phyloP scores from a whole-genome alignment of 2,797 vertebrate genomes.

The Synaphobranchus kaupii region DNA sequence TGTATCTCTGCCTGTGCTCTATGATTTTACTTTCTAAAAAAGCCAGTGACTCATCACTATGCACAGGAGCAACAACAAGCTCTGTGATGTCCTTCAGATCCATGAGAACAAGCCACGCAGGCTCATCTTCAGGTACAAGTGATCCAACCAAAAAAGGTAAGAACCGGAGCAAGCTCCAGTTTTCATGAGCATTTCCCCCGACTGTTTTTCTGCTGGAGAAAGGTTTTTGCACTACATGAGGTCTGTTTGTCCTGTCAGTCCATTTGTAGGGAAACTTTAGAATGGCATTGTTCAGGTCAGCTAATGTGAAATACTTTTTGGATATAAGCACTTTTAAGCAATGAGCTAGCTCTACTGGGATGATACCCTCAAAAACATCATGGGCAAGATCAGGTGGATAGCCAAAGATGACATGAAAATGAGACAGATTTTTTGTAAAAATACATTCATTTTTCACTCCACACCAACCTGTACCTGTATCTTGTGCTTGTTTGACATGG shows the following conservation, averaged over 20 bases:
- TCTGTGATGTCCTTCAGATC: constrained; percentile 27
- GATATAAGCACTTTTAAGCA: no score
- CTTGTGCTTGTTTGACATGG: constrained; percentile 9
- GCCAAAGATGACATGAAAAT: no score
- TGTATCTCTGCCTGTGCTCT: constrained; percentile 20
- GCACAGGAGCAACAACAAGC: constrained; percentile 23
- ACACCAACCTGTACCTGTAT: neutral
- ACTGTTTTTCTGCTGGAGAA: constrained; percentile 11
- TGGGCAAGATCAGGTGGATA: no score
- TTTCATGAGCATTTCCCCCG: constrained; percentile 36
- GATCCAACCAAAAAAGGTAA: constrained; percentile 43
- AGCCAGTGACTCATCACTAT: constrained; percentile 3
- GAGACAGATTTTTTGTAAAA: constrained; percentile 23
- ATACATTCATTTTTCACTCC: constrained; percentile 24
- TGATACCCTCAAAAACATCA: no score
- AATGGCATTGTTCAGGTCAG: constrained; percentile 16
- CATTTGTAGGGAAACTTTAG: constrained; percentile 26
- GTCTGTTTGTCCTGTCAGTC: no score
- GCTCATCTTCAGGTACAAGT: constrained; percentile 36
- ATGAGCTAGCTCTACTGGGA: no score
- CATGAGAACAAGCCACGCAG: constrained; percentile 31
- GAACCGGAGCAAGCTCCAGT: constrained; percentile 29
- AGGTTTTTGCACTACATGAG: neutral
- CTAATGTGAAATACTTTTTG: constrained; percentile 27
- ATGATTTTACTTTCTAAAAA: no score